Conservation (phyloP, 2,113 vertebrate genomes). For the Eulacestoma nigropectus region DNA sequence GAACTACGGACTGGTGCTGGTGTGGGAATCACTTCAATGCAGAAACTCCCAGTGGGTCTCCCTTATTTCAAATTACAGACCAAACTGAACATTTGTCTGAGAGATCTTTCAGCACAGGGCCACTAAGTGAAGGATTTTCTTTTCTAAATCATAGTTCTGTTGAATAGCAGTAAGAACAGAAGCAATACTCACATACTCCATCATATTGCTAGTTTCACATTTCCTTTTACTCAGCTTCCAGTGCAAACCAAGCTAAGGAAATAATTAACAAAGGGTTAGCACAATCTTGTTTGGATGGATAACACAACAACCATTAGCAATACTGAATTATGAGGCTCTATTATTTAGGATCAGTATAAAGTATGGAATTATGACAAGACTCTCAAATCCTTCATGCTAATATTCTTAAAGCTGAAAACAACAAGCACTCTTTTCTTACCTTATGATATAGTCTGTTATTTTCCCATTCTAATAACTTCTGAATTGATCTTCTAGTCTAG, state of each 20-base stretch:
- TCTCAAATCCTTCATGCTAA: background rate
- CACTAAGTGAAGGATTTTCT: background rate
- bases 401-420: background rate
- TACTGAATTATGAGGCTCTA: background rate
- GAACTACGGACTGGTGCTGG: background rate
- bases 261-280: constrained; percentile 33
- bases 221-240: constrained; percentile 99
- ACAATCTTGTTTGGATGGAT: background rate
- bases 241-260: constrained; percentile 92
- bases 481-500: constrained; percentile 95
- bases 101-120: background rate
- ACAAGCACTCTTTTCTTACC: constrained; percentile 72
- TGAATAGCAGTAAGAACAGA: background rate
- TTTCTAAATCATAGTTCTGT: background rate
- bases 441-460: constrained; percentile 98
- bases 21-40: background rate
- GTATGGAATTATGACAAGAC: background rate
- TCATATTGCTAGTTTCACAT: constrained; percentile 99
- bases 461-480: constrained; percentile 98
- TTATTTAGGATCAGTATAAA: background rate
- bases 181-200: constrained; percentile 87
- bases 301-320: background rate
- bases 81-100: background rate
- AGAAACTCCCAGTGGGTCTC: background rate
- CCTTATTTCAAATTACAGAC: background rate